A percentile compares a stretch with the other conserved stretches of the same genome.
Conservation (phyloP, 2,888 invertebrate species). For the Troides oblongomaculatus region DNA sequence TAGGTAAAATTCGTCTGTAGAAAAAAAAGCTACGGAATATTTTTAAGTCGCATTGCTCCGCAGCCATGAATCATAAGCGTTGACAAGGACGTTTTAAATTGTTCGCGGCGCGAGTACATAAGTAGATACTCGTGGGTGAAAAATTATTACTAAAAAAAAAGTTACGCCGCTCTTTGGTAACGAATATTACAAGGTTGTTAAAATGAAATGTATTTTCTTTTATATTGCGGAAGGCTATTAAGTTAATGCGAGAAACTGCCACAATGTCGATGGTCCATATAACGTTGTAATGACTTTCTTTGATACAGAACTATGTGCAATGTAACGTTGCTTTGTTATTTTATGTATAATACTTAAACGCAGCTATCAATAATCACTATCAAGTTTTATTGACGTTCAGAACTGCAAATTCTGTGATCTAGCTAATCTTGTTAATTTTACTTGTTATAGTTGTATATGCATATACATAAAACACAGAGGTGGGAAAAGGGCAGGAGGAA, state of each 20-base stretch:
- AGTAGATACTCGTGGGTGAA: conserved; percentile 27
- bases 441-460: no score
- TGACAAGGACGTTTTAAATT: conserved; percentile 44
- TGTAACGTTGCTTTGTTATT: conserved; percentile 36
- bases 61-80: conserved; percentile 49
- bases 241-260: conserved; percentile 57
- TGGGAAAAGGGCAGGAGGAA: no score
- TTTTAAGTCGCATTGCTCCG: conserved; percentile 41
- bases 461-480: no score
- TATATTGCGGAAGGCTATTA: conserved; percentile 58
- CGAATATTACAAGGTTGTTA: conserved; percentile 56
- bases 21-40: conserved; percentile 18
- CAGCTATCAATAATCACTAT: conserved; percentile 14
- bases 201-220: conserved; percentile 64
- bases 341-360: conserved; percentile 27
- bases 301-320: conserved; percentile 46
- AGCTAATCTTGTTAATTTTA: no score
- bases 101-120: conserved; percentile 32
- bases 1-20: background rate
- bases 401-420: no score
- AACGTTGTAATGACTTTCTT: conserved; percentile 61
- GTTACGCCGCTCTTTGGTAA: conserved; percentile 30
- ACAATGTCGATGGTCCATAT: conserved; percentile 56
- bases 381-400: conserved; percentile 14
- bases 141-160: conserved; percentile 31